phyloP scores from a whole-genome alignment of 1,140 invertebrate genomes.

The Tigriopus japonicus region DNA sequence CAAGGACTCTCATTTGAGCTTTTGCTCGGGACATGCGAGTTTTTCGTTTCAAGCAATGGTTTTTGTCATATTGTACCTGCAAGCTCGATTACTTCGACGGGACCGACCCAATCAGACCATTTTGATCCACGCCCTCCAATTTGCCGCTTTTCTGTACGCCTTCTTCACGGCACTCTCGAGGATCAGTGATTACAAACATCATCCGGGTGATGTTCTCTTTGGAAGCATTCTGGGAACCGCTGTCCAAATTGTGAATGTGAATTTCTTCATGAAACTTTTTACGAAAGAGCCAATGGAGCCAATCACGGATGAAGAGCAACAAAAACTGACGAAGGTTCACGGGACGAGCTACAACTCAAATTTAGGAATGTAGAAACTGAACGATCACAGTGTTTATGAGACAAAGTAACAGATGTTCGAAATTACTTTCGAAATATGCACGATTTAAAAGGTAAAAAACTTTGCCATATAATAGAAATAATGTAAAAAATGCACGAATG shows the following conservation, averaged over 20 bases:
- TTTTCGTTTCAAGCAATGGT: constrained; percentile 3
- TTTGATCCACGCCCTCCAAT: constrained; percentile 27
- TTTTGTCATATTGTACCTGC: constrained; percentile 26
- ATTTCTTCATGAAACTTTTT: neutral
- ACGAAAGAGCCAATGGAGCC: too few relatives aligned
- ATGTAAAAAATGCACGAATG: too few relatives aligned
- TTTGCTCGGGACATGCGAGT: constrained; percentile 3
- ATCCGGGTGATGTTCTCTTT: constrained; percentile 38
- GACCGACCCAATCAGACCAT: constrained; percentile 19
- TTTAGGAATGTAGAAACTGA: too few relatives aligned
- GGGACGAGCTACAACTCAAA: too few relatives aligned
- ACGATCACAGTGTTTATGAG: too few relatives aligned
- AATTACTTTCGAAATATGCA: too few relatives aligned
- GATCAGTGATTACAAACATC: constrained; percentile 39
- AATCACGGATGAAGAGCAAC: too few relatives aligned
- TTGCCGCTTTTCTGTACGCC: constrained; percentile 24
- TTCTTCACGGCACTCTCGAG: constrained; percentile 26
- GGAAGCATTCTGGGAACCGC: constrained; percentile 32
- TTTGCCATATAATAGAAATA: too few relatives aligned
- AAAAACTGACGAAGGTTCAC: too few relatives aligned
- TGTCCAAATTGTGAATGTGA: constrained; percentile 9
- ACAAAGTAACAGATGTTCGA: too few relatives aligned
- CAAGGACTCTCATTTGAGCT: neutral
- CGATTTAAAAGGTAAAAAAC: too few relatives aligned
- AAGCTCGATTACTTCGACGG: constrained; percentile 23